Evolutionary conservation across 1,140 invertebrate genomes (phyloP).

Genomic region (Ceratina calcarata): DNA sequence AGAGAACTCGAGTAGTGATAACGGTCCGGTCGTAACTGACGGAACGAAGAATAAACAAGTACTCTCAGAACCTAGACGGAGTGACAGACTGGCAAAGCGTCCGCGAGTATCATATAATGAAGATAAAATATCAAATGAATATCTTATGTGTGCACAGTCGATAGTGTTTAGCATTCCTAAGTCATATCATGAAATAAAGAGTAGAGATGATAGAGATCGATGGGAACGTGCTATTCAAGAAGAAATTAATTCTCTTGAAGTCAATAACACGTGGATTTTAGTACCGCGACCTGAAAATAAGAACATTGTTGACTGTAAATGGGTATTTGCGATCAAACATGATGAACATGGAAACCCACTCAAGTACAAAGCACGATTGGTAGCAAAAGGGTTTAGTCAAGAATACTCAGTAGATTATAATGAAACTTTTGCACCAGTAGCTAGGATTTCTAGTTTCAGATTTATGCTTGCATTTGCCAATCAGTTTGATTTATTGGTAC

Average conservation of each 20-base stretch:
- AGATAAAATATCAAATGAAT: no score
- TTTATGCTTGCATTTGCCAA: slow-evolving; percentile 10
- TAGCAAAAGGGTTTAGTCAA: no score
- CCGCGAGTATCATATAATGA: no score
- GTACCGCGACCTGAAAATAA: slow-evolving; percentile 72
- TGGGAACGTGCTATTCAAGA: slow-evolving; percentile 73
- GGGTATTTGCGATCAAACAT: slow-evolving; percentile 19
- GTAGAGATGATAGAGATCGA: neutral
- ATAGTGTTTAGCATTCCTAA: no score
- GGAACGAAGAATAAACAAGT: no score
- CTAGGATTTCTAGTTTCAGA: slow-evolving; percentile 64
- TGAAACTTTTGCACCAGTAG: slow-evolving; percentile 25
- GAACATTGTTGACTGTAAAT: slow-evolving; percentile 62
- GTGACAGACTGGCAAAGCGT: no score
- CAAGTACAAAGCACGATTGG: slow-evolving; percentile 27
- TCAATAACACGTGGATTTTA: slow-evolving; percentile 75
- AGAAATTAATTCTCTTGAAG: slow-evolving; percentile 70
- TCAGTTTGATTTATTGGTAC: no score
- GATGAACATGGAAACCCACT: slow-evolving; percentile 62
- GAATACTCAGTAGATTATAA: no score
- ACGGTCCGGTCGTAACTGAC: no score
- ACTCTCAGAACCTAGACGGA: no score
- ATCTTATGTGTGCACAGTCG: neutral
- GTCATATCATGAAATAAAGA: no score
- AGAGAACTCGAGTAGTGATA: no score